Evolutionary conservation across 2,113 vertebrate species (phyloP).

Genomic region (Labeo rohita): DNA sequence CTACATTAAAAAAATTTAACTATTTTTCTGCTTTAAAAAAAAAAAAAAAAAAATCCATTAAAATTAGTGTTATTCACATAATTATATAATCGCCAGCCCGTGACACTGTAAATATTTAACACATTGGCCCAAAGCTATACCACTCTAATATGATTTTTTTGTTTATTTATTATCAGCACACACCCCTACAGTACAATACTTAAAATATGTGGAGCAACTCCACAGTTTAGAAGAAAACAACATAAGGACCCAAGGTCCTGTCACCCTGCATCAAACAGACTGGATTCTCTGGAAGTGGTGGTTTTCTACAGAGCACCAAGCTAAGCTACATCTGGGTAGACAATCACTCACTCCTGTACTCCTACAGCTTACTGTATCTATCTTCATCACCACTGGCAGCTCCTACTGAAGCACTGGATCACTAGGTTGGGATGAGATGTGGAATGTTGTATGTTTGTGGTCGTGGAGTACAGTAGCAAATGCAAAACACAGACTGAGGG

Average conservation of each 20-base stretch:
- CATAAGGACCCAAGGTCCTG: background rate
- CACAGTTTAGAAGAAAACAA: conserved; percentile 1
- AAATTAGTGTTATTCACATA: background rate
- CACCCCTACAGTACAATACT: background rate
- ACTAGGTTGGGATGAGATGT: conserved; percentile 17
- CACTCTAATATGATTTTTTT: background rate
- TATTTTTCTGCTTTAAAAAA: too few relatives aligned
- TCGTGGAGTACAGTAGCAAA: background rate
- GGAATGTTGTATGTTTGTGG: background rate
- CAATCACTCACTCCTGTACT: conserved; percentile 31
- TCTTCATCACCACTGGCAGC: conserved; percentile 53
- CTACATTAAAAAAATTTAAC: background rate
- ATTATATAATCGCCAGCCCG: background rate
- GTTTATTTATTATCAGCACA: background rate
- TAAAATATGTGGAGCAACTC: background rate
- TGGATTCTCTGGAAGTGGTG: background rate
- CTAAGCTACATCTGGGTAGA: conserved; percentile 5
- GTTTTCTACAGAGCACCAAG: conserved; percentile 2
- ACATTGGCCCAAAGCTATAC: background rate
- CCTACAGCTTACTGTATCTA: conserved; percentile 41
- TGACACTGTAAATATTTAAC: background rate
- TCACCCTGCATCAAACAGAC: background rate
- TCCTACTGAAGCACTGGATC: conserved; percentile 3
- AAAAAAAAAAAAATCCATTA: too few relatives aligned
- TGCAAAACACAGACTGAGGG: conserved; percentile 3